Conservation (phyloP, 2,888 invertebrate species). For the Cheilosia pagana region DNA sequence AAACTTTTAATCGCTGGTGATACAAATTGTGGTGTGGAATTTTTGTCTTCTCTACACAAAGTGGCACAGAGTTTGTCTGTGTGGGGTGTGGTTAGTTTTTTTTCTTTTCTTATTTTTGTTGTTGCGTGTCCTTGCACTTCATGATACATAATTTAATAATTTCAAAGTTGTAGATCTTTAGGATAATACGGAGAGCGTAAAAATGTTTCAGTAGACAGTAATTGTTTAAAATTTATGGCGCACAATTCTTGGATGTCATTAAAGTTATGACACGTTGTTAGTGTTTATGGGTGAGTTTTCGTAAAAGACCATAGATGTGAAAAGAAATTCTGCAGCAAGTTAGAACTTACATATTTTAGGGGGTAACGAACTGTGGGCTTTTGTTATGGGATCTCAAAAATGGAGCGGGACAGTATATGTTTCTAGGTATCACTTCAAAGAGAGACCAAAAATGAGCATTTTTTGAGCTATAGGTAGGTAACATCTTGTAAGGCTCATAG, state of each 20-base stretch:
- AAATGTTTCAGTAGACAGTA: slow-evolving; percentile 35
- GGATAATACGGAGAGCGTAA: slow-evolving; percentile 15
- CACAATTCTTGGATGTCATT: slow-evolving; percentile 33
- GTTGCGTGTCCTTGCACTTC: neutral
- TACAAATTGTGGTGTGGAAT: slow-evolving; percentile 60
- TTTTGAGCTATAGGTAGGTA: too few relatives aligned
- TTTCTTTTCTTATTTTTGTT: neutral
- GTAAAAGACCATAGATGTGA: too few relatives aligned
- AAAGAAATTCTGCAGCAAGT: too few relatives aligned
- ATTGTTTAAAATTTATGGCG: slow-evolving; percentile 37
- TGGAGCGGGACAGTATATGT: too few relatives aligned
- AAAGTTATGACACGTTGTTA: slow-evolving; percentile 14
- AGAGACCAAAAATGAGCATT: too few relatives aligned
- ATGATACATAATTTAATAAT: slow-evolving; percentile 26
- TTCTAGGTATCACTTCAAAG: too few relatives aligned
- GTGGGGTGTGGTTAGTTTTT: slow-evolving; percentile 4
- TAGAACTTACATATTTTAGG: too few relatives aligned
- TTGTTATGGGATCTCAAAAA: too few relatives aligned
- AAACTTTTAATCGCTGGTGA: slow-evolving; percentile 71
- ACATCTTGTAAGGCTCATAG: too few relatives aligned
- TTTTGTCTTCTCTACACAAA: slow-evolving; percentile 24
- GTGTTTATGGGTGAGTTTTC: too few relatives aligned
- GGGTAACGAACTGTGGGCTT: too few relatives aligned
- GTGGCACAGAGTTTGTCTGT: slow-evolving; percentile 1
- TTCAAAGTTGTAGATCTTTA: slow-evolving; percentile 40